These are phyloP conservation scores for Prosapia bicincta DNA, from an alignment of 2,888 invertebrate genomes.

Conservation along the genomic window DNA sequence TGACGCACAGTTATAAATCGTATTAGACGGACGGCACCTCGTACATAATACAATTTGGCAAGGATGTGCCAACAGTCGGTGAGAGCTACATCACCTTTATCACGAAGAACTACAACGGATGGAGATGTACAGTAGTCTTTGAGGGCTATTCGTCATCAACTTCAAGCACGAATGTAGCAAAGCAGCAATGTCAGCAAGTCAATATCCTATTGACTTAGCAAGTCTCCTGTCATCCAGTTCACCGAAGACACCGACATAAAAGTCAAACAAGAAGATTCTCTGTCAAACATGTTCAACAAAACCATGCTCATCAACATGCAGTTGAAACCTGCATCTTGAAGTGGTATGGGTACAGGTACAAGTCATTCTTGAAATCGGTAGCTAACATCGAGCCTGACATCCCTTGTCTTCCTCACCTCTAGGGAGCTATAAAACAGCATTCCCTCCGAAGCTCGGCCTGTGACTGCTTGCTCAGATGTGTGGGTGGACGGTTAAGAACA, in stretches of 20 bases:
- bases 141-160: constrained; percentile 11
- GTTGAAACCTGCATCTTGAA: not conserved
- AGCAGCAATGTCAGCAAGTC: too few relatives aligned
- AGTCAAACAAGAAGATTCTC: not conserved
- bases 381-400: not conserved
- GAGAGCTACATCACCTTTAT: not conserved
- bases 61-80: constrained; percentile 1
- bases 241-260: not conserved
- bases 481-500: too few relatives aligned
- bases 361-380: not conserved
- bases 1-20: constrained; percentile 9
- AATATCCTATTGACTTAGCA: too few relatives aligned
- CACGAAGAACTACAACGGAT: not conserved
- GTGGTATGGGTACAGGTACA: not conserved
- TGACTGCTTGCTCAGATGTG: too few relatives aligned
- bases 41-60: constrained; percentile 10
- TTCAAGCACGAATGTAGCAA: constrained; percentile 17
- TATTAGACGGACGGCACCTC: constrained; percentile 7
- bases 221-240: too few relatives aligned
- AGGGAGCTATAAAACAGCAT: not conserved
- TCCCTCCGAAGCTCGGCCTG: too few relatives aligned
- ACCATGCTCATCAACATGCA: not conserved
- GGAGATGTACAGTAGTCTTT: constrained; percentile 24
- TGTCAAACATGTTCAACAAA: not conserved
- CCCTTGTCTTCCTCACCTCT: not conserved